Percentiles rank a stretch among this genome's conserved stretches.
phyloP scores from a whole-genome alignment of 2,888 invertebrate species.

The Pristionchus maxplancki region DNA sequence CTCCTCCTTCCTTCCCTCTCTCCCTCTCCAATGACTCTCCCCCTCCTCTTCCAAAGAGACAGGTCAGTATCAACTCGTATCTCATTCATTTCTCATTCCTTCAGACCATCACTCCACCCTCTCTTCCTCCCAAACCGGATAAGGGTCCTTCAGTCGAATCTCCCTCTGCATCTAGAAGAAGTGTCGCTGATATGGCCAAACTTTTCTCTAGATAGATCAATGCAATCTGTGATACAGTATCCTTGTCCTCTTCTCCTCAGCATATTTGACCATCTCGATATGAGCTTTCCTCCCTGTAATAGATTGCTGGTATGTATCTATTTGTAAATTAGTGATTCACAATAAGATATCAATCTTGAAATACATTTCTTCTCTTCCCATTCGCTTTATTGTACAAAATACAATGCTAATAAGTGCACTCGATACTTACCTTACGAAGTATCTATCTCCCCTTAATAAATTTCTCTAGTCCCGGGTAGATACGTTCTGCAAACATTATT shows the following conservation, averaged over 20 bases:
- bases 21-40: conserved; percentile 33
- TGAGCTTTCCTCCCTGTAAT: conserved; percentile 40
- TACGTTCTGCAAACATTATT: conserved; percentile 1
- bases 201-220: conserved; percentile 56
- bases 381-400: conserved; percentile 37
- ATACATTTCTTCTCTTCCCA: conserved; percentile 18
- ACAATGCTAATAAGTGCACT: neutral
- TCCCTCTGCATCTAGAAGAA: conserved; percentile 53
- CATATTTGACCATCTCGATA: conserved; percentile 11
- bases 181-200: conserved; percentile 70
- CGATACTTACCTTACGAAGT: conserved; percentile 39
- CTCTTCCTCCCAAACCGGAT: conserved; percentile 49
- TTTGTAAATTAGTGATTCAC: conserved; percentile 22
- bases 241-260: neutral
- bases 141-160: conserved; percentile 32
- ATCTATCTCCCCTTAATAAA: neutral
- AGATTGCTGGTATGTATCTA: conserved; percentile 24
- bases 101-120: conserved; percentile 45
- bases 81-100: no score
- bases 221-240: neutral
- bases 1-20: conserved; percentile 7
- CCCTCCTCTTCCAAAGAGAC: conserved; percentile 51
- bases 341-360: conserved; percentile 1
- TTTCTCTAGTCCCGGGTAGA: neutral
- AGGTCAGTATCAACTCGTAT: neutral